Evolutionary conservation across 2,888 invertebrate species (phyloP), one percentile per base, ranked within the genome.

Genomic region (Campoletis raptor): DNA sequence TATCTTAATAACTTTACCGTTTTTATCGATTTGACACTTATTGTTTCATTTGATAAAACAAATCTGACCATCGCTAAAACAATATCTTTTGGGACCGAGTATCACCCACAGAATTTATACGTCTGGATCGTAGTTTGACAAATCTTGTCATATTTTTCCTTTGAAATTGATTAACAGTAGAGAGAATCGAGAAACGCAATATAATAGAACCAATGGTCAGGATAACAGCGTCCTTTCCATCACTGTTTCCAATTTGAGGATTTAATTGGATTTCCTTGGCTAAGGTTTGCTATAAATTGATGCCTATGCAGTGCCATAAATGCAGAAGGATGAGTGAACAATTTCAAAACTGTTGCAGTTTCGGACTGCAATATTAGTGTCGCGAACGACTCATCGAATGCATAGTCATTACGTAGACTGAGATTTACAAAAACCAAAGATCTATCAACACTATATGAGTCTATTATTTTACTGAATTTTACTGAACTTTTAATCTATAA

Each of bases 211-310:
- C 86, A 85, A 87, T 87, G 79, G 81, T 82, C 86, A 57, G 78
- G 64, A 85, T 83, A 84, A 85, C 78, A 82, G 81, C 57, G 72
- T 82, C 57, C 81, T 76, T 80, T 82, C 81, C 70, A 87, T 87
- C 81, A 86, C 83, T 81, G 81, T 76, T 85, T 87, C 81, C 86
- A 85, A 87, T 87, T 85, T 82, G 86, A 69, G 78, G 57, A 76
- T 87, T 87, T 87, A 87, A 87, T 87, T 87, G 86, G 86, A 87
- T 87, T 81, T 77, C 79, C 79, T 79, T 78, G 74, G 74, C n/a
- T 67, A 79, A 79, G 85, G 79, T 87, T 87, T 76, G 70, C 81
- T 81, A 87, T 85, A 85, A 85, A 87, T 87, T 69, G 15, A 61
- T 61, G 61, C 81, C 70, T 81, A 82, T 81, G 54, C 57, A 67